Conservation (phyloP, 2,888 invertebrate species). For the Metacarcinus magister region DNA sequence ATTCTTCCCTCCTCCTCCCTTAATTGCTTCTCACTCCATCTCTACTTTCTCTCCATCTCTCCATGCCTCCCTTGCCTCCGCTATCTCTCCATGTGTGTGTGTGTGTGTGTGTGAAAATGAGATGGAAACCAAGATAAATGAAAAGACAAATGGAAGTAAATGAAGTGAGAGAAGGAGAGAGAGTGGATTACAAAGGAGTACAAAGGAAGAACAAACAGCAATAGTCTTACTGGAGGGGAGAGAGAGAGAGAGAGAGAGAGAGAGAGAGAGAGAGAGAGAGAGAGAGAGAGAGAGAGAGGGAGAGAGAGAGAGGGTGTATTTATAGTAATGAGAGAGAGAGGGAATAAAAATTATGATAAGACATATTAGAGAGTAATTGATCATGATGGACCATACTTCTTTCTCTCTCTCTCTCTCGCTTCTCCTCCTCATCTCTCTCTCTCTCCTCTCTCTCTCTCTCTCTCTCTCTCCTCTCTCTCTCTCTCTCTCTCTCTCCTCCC, state of each 20-base stretch:
- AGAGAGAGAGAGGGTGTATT: no score
- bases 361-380: background rate
- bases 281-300: constrained; percentile 50
- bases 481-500: no score
- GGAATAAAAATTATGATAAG: background rate
- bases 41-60: no score
- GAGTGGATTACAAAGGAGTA: background rate
- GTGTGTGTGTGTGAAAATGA: background rate
- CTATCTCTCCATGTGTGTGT: no score
- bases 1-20: background rate
- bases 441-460: constrained; percentile 53
- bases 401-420: background rate
- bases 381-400: background rate
- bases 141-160: background rate
- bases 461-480: background rate
- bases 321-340: no score
- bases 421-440: constrained; percentile 49
- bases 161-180: background rate
- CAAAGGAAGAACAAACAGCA: background rate
- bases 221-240: background rate
- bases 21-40: no score
- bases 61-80: no score
- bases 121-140: background rate
- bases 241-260: background rate
- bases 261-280: background rate